Evolutionary conservation across 1,140 invertebrate genomes (phyloP), one percentile per base, ranked within the genome.

Genomic region (Orchestia grillus): DNA sequence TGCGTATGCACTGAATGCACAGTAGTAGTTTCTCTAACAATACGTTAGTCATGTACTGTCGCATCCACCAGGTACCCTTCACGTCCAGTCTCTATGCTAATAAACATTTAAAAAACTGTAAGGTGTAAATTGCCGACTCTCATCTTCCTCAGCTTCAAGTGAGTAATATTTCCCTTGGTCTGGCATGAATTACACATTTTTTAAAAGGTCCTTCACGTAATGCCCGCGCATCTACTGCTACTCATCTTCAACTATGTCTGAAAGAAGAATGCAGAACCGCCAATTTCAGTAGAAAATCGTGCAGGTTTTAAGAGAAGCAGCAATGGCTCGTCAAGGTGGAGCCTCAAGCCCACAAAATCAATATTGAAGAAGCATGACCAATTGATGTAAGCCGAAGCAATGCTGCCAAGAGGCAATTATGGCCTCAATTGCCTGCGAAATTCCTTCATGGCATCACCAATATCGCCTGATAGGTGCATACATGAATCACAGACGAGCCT

Each of bases 281-380:
- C 62, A 77, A 77, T 77, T 77, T 77, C 62, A 77, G 62, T 77
- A 77, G 62, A 77, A 77, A 77, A 77, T 77, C 62, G 62, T 77
- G 62, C 62, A 77, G 62, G 62, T 77, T 77, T 77, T 77, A 28
- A 23, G 62, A 77, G 28, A 36, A 77, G 62, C 62, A 77, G 62
- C 62, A 77, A 77, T 77, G 36, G 62, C 62, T 77, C 28, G 62
- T 77, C 62, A 77, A 77, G 62, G 62, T 77, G 62, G 62, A 77
- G 62, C 62, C 62, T 36, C 6, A 94, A 94, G 47, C 92, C 40
- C 44, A n/a, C 92, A 45, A 45, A 94, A 94, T 94, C 92, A 94
- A 94, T 94, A 94, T n/a, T 45, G 44, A 90, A 94, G 92, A 44
- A 94, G 43, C 92, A 45, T 94, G 92, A 45, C 92, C 92, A 94